A percentile compares a stretch with the other conserved stretches of the same genome.
phyloP scores from a whole-genome alignment of 1,140 invertebrate species.

The Pentalonia nigronervosa region DNA sequence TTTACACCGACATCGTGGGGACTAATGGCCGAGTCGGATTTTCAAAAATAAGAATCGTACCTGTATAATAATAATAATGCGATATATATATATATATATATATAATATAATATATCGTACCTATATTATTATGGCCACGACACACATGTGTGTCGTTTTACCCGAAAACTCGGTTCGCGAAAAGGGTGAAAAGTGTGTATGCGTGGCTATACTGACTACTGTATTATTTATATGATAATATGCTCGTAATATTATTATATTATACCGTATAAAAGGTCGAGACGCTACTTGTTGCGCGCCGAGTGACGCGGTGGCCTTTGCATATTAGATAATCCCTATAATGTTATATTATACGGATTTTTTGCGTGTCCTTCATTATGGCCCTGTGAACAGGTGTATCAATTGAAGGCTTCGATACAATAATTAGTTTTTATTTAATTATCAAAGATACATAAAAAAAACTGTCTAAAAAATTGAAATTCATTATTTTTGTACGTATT shows the following conservation, averaged over 20 bases:
- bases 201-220: neutral
- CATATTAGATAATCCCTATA: neutral
- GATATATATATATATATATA: too few species aligned
- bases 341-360: neutral
- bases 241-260: neutral
- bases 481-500: neutral
- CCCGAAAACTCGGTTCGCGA: neutral
- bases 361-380: neutral
- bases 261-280: neutral
- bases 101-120: too few species aligned
- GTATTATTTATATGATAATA: constrained; percentile 9
- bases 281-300: neutral
- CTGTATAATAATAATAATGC: neutral
- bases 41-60: neutral
- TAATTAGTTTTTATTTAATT: neutral
- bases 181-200: neutral
- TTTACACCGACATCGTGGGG: neutral
- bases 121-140: neutral
- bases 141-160: neutral
- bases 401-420: neutral
- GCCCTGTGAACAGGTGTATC: neutral
- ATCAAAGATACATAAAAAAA: neutral
- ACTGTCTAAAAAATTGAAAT: neutral
- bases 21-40: constrained; percentile 10
- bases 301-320: neutral